phyloP scores from a whole-genome alignment of 2,888 invertebrate species.

The Pseudolycoriella hygida region DNA sequence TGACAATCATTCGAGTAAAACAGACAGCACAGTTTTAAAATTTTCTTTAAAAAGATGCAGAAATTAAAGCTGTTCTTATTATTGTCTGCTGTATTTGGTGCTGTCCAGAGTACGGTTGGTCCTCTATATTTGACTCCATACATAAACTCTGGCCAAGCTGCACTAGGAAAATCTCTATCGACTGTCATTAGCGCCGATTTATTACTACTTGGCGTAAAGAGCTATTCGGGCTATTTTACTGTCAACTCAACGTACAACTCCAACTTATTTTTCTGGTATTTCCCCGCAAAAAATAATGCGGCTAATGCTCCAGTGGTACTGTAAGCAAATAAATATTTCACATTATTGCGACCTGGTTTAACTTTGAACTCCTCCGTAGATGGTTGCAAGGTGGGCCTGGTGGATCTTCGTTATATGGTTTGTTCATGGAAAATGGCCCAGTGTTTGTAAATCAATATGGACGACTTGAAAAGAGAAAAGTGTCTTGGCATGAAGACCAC shows the following conservation, averaged over 20 bases:
- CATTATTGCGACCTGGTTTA: no score
- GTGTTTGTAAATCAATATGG: conserved; percentile 33
- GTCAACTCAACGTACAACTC: conserved; percentile 61
- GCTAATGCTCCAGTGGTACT: conserved; percentile 51
- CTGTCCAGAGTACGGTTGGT: conserved; percentile 19
- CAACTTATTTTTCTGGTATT: conserved; percentile 86
- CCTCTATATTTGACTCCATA: conserved; percentile 61
- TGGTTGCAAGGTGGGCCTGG: conserved; percentile 68
- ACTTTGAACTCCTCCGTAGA: no score
- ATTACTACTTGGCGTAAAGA: conserved; percentile 33
- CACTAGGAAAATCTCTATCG: conserved; percentile 33
- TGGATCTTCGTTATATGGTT: conserved; percentile 57
- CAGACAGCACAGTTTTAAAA: no score
- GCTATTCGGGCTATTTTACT: conserved; percentile 69
- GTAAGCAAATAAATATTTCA: conserved; percentile 31
- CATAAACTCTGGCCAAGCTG: conserved; percentile 49
- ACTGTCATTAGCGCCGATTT: conserved; percentile 35
- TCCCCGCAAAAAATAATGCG: conserved; percentile 46
- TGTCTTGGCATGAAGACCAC: conserved; percentile 64
- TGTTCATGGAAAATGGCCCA: conserved; percentile 76
- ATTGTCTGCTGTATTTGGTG: no score
- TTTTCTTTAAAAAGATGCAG: no score
- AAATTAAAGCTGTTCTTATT: no score
- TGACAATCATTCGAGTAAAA: no score
- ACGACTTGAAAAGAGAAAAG: conserved; percentile 37